Base-by-base conservation (phyloP, 2,113 vertebrate genomes). In the Chaetodon trifascialis region DNA sequence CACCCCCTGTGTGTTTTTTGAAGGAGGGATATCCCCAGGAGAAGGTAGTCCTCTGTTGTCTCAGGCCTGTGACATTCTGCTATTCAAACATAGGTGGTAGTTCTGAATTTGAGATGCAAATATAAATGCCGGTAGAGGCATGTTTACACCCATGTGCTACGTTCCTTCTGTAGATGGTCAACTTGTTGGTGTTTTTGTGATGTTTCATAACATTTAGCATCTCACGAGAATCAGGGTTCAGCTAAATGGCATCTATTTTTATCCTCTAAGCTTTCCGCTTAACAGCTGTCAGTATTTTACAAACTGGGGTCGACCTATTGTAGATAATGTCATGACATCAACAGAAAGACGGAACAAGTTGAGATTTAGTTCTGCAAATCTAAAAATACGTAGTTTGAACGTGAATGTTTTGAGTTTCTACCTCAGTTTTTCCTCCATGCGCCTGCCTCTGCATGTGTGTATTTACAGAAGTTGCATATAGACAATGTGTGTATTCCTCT, bases 11-110 rank as follows among this genome's bases (percentile, higher is more conserved):
- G 16, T 60, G 69, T 77, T 76, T 74, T 82, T 88, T 72, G 49
- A 63, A 47, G 90, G 91, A 88, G 82, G 90, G 94, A 93, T 93
- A 78, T 95, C 95, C 93, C 91, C 84, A 12, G 89, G 92, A 95
- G 94, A 91, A 91, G 81, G 56, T 92, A 0, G 6, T 70, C 66
- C 64, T 94, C 87, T 93, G 95, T 96, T 96, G 95, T 96, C 95
- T 94, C 96, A 93, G 94, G 93, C 96, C 95, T 87, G 56, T 95
- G 94, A 95, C 95, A 94, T 95, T 87, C 90, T 92, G 95, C 92
- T 96, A 95, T 95, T 96, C 95, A 94, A 95, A 95, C 95, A 92
- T 47, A 90, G 85, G 25, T 86, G 79, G 90, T 90, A 74, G 86
- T 85, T 49, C 88, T 91, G 88, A 88, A 79, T 92, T 92, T 85